Evolutionary conservation across 2,113 vertebrate species (phyloP).

Genomic region (Cinclus mexicanus): DNA sequence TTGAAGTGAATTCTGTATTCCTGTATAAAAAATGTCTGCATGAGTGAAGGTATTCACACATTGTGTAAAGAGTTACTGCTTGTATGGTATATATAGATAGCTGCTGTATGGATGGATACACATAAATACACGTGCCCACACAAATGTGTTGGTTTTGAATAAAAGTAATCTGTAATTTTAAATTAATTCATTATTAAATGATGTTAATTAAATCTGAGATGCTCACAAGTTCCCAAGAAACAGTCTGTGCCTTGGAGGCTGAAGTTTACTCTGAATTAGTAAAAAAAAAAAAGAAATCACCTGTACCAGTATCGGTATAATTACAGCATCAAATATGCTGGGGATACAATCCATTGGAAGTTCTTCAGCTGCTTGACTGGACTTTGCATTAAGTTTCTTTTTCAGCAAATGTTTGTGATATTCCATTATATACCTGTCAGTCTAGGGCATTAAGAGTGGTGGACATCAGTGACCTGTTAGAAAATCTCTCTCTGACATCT

Average conservation of each 20-base stretch:
- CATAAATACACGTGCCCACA: rapidly evolving
- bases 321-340: not conserved
- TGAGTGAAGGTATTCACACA: not conserved
- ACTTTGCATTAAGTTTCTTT: not conserved
- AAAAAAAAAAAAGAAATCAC: not conserved
- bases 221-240: not conserved
- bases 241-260: not conserved
- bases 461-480: not conserved
- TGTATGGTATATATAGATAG: not conserved
- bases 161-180: not conserved
- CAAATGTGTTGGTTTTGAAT: not conserved
- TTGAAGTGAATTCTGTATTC: not conserved
- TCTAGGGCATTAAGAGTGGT: not conserved
- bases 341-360: not conserved
- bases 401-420: not conserved
- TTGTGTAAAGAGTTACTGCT: not conserved
- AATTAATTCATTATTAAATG: not conserved
- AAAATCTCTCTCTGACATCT: not conserved
- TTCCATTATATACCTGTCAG: slow-evolving; percentile 34
- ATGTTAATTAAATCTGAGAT: not conserved
- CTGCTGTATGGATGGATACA: not conserved
- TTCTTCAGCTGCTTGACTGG: not conserved
- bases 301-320: rapidly evolving
- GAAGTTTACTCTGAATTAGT: not conserved
- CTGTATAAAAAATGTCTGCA: not conserved